Percentiles rank a stretch among this genome's conserved stretches.
Evolutionary conservation across 2,888 invertebrate species (phyloP).

Genomic region (Nipponacmea schrenckii): DNA sequence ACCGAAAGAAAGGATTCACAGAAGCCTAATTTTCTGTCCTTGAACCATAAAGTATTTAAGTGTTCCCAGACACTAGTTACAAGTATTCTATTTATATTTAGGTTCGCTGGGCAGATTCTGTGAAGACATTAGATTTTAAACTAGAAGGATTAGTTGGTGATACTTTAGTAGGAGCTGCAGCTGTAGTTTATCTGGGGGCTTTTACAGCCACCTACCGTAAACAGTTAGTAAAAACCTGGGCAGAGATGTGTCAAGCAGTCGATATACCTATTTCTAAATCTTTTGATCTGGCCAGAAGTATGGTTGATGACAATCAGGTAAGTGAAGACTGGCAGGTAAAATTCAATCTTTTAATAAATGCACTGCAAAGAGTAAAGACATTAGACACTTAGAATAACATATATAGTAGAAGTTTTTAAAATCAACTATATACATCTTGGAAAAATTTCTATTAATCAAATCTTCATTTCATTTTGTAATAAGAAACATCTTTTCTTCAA

Average conservation of each 20-base stretch:
- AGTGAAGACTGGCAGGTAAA: not conserved
- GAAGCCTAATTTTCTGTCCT: too few relatives aligned
- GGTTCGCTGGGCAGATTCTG: slow-evolving; percentile 65
- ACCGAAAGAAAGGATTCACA: too few relatives aligned
- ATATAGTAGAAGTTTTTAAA: too few relatives aligned
- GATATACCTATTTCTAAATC: slow-evolving; percentile 58
- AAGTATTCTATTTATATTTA: slow-evolving; percentile 18
- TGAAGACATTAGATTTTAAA: slow-evolving; percentile 58
- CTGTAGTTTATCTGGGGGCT: slow-evolving; percentile 65
- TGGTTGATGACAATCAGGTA: slow-evolving; percentile 61
- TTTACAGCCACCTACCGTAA: slow-evolving; percentile 62
- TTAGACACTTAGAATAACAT: too few relatives aligned
- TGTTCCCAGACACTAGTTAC: too few relatives aligned
- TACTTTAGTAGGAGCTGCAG: slow-evolving; percentile 62
- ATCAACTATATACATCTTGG: too few relatives aligned
- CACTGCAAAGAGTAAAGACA: too few relatives aligned
- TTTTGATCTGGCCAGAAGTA: slow-evolving; percentile 58
- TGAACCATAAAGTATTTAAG: too few relatives aligned
- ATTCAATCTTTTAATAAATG: too few relatives aligned
- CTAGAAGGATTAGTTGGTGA: slow-evolving; percentile 64
- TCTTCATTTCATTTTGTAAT: too few relatives aligned
- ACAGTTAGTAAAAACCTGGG: slow-evolving; percentile 51
- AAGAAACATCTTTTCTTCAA: too few relatives aligned
- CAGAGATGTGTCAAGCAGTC: slow-evolving; percentile 43
- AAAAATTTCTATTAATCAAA: too few relatives aligned